Percentiles rank a stretch among this genome's conserved stretches.
phyloP scores from a whole-genome alignment of 2,888 invertebrate species.

The Escarpia spicata region DNA sequence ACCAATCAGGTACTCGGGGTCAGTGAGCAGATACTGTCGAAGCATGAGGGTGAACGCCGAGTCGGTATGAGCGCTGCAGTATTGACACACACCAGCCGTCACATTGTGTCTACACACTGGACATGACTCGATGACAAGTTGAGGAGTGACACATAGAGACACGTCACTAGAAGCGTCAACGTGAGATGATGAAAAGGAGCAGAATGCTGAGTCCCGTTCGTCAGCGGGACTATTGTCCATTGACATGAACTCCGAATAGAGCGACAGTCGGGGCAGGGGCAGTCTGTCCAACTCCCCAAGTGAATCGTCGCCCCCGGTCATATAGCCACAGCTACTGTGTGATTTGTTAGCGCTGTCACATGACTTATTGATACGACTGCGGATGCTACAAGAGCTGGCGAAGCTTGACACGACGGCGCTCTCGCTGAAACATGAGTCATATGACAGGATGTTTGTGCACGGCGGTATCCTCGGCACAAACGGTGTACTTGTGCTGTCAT shows the following conservation, averaged over 20 bases:
- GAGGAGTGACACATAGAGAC: neutral
- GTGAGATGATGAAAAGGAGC: neutral
- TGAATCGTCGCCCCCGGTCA: neutral
- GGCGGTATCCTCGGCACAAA: neutral
- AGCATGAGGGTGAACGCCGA: neutral
- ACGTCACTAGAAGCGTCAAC: neutral
- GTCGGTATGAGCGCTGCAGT: neutral
- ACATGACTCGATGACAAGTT: neutral
- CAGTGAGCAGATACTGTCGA: neutral
- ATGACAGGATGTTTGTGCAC: neutral
- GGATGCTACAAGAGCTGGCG: neutral
- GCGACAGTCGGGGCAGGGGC: neutral
- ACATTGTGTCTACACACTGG: neutral
- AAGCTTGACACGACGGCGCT: neutral
- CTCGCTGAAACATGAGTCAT: neutral
- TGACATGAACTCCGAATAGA: neutral
- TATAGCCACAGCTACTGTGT: neutral
- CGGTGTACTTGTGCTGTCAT: neutral
- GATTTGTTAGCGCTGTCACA: conserved; percentile 5
- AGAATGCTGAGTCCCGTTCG: neutral
- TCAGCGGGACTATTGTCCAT: neutral
- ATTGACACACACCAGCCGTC: neutral
- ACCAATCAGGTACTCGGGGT: neutral
- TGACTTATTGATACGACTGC: neutral
- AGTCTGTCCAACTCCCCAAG: neutral